Percentiles rank a stretch among this genome's conserved stretches.
Conservation (phyloP, 2,888 invertebrate species). For the Celastrina argiolus region DNA sequence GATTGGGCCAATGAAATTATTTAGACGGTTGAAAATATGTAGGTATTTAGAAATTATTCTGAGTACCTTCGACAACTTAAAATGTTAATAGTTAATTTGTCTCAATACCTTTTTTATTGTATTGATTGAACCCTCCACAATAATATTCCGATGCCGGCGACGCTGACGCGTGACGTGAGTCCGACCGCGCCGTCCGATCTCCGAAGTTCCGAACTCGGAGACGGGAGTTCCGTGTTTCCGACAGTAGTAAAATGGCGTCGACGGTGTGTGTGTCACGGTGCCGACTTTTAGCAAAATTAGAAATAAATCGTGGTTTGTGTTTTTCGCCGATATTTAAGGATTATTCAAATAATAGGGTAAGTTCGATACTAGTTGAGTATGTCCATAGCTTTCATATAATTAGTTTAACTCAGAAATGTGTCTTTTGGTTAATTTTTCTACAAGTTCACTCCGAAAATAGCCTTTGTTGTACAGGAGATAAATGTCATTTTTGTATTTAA, state of each 20-base stretch:
- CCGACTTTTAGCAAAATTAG: slow-evolving; percentile 79
- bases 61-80: too few species aligned
- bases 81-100: too few species aligned
- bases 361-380: slow-evolving; percentile 42
- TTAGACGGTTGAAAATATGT: too few species aligned
- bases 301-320: slow-evolving; percentile 78
- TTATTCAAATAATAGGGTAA: slow-evolving; percentile 71
- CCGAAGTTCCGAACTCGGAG: not conserved
- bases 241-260: slow-evolving; percentile 79
- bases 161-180: not conserved
- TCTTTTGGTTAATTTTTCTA: slow-evolving; percentile 48
- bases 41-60: too few species aligned
- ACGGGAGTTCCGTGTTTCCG: not conserved
- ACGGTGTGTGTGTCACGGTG: slow-evolving; percentile 79
- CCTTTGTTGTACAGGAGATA: slow-evolving; percentile 56
- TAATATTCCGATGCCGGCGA: not conserved
- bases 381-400: slow-evolving; percentile 37
- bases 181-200: too few species aligned
- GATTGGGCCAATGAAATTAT: too few species aligned
- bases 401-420: slow-evolving; percentile 55
- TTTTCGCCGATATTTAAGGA: slow-evolving; percentile 72
- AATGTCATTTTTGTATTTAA: slow-evolving; percentile 58
- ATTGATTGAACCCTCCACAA: not conserved
- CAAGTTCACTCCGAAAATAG: slow-evolving; percentile 54
- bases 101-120: too few species aligned